phyloP scores from a whole-genome alignment of 2,888 invertebrate species.

The Callimorpha dominula region DNA sequence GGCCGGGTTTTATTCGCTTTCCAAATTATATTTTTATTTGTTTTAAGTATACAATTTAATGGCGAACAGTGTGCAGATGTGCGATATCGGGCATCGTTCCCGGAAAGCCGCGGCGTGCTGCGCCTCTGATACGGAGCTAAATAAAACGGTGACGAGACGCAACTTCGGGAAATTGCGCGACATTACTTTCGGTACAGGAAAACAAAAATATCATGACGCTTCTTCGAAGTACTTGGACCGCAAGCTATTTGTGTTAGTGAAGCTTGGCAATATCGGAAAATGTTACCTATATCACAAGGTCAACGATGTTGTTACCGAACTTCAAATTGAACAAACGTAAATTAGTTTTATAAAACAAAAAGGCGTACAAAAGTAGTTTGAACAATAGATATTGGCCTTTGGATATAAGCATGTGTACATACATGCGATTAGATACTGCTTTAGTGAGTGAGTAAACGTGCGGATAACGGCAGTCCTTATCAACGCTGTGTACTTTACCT shows the following conservation, averaged over 20 bases:
- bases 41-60: constrained; percentile 47
- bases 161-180: constrained; percentile 54
- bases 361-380: constrained; percentile 11
- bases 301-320: constrained; percentile 27
- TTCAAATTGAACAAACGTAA: not conserved
- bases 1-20: constrained; percentile 32
- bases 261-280: constrained; percentile 12
- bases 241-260: constrained; percentile 19
- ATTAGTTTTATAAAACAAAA: not conserved
- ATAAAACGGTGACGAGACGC: constrained; percentile 60
- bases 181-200: constrained; percentile 44
- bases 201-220: constrained; percentile 35
- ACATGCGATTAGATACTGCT: constrained; percentile 59
- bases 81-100: constrained; percentile 62
- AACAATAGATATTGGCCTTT: constrained; percentile 37
- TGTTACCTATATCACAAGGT: constrained; percentile 32
- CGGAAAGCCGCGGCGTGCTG: constrained; percentile 55
- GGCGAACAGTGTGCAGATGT: constrained; percentile 51
- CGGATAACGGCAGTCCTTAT: constrained; percentile 74
- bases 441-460: constrained; percentile 74
- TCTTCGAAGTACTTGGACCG: constrained; percentile 32
- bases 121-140: constrained; percentile 58
- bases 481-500: constrained; percentile 51
- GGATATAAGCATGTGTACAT: constrained; percentile 33
- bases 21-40: constrained; percentile 49